phyloP scores from a whole-genome alignment of 1,140 invertebrate species.

The Papilio glaucus region DNA sequence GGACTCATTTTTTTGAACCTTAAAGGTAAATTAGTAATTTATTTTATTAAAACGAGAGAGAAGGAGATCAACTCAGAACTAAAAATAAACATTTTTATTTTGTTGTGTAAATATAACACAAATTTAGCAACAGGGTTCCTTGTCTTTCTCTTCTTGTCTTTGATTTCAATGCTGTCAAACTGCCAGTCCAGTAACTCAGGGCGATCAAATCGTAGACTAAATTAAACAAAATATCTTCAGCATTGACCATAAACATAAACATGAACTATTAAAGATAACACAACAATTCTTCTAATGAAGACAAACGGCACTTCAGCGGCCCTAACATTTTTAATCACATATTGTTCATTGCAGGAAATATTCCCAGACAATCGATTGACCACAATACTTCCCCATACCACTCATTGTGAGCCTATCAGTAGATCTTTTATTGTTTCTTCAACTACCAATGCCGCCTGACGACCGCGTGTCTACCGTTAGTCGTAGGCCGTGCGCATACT shows the following conservation, averaged over 20 bases:
- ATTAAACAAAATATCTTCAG: neutral
- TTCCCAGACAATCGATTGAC: constrained; percentile 23
- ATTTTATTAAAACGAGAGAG: too few relatives aligned
- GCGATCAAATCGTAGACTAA: too few relatives aligned
- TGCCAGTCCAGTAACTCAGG: too few relatives aligned
- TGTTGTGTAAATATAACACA: too few relatives aligned
- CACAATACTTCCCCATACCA: constrained; percentile 14
- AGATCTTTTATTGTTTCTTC: constrained; percentile 51
- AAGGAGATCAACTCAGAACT: too few relatives aligned
- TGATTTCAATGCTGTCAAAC: too few relatives aligned
- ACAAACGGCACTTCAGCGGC: neutral
- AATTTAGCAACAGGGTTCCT: too few relatives aligned
- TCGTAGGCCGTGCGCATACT: constrained; percentile 46
- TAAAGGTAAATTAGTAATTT: too few relatives aligned
- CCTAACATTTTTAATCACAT: constrained; percentile 15
- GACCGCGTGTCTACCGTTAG: constrained; percentile 49
- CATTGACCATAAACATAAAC: neutral
- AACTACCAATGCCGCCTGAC: constrained; percentile 36
- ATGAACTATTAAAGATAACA: neutral
- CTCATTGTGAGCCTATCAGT: constrained; percentile 29
- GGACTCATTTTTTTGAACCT: too few relatives aligned
- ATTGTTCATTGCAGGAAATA: constrained; percentile 27
- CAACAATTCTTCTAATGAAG: neutral
- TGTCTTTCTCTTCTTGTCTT: too few relatives aligned
- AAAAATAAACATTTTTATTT: too few relatives aligned